Percentiles rank a stretch among this genome's conserved stretches.
Evolutionary conservation across 2,888 invertebrate species (phyloP).

Genomic region (Sceliomorpha sp.): DNA sequence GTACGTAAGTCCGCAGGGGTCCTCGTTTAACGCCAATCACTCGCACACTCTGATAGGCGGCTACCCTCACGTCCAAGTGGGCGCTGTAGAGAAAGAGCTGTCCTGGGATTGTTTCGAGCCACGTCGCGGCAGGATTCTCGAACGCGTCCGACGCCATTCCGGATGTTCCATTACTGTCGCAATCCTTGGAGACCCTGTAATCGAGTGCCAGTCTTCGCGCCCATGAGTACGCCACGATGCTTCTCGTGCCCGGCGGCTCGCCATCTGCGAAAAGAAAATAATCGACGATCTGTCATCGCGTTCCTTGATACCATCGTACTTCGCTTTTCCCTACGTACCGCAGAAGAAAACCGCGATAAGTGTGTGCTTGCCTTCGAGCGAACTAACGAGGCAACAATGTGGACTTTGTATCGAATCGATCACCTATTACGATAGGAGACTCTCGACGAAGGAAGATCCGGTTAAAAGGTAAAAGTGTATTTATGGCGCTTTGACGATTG

Average conservation of each 20-base stretch:
- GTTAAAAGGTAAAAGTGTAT: too few species aligned
- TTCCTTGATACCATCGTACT: slow-evolving; percentile 4
- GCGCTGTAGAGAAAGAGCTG: slow-evolving; percentile 75
- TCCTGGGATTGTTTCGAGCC: slow-evolving; percentile 75
- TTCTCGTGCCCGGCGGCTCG: slow-evolving; percentile 80
- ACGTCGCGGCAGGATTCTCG: slow-evolving; percentile 64
- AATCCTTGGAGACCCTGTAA: slow-evolving; percentile 73
- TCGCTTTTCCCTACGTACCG: neutral
- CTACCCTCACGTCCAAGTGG: slow-evolving; percentile 73
- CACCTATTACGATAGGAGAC: too few species aligned
- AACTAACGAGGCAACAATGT: too few species aligned
- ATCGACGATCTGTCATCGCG: slow-evolving; percentile 11
- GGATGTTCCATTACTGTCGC: slow-evolving; percentile 68
- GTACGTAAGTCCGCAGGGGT: slow-evolving; percentile 66
- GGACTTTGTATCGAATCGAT: too few species aligned
- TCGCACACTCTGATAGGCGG: slow-evolving; percentile 74
- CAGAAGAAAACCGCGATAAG: neutral
- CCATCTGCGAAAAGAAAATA: slow-evolving; percentile 62
- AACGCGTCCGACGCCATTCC: slow-evolving; percentile 58
- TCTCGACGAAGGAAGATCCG: too few species aligned
- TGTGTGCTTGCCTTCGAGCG: neutral
- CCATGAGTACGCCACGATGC: slow-evolving; percentile 84
- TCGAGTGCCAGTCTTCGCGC: slow-evolving; percentile 78
- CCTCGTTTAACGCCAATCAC: slow-evolving; percentile 77
- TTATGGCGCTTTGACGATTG: too few species aligned